Conservation (phyloP, 1,140 invertebrate genomes). For the Tyrophagus putrescentiae region DNA sequence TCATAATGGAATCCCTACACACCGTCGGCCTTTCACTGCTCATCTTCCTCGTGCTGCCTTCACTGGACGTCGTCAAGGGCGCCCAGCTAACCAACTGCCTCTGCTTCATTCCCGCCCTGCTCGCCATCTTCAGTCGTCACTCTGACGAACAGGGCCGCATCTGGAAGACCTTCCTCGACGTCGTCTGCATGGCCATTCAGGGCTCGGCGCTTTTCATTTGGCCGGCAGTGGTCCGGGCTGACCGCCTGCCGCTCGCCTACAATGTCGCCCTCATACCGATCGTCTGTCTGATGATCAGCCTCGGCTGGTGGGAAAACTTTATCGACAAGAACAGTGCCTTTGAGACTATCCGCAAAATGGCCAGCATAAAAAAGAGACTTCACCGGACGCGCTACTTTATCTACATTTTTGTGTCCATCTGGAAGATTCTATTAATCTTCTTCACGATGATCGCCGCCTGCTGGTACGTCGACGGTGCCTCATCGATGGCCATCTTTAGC, state of each 20-base stretch:
- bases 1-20: constrained; percentile 34
- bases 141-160: constrained; percentile 8
- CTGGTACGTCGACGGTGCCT: constrained; percentile 37
- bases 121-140: constrained; percentile 28
- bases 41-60: constrained; percentile 35
- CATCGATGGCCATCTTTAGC: constrained; percentile 20
- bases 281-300: constrained; percentile 63
- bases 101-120: constrained; percentile 32
- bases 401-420: constrained; percentile 30
- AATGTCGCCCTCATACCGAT: constrained; percentile 41
- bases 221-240: constrained; percentile 38
- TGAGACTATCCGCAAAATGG: constrained; percentile 55
- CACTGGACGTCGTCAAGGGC: constrained; percentile 34
- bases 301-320: constrained; percentile 95
- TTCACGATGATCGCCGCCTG: constrained; percentile 46
- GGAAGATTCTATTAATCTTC: constrained; percentile 34
- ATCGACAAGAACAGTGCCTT: constrained; percentile 45
- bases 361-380: constrained; percentile 62
- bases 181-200: constrained; percentile 36
- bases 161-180: constrained; percentile 30
- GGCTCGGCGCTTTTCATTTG: constrained; percentile 74
- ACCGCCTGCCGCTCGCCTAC: constrained; percentile 27
- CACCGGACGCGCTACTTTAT: constrained; percentile 53
- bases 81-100: constrained; percentile 34
- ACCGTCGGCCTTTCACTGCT: constrained; percentile 34